These are phyloP conservation scores for Coremacera marginata DNA, from an alignment of 2,888 invertebrate species.

Conservation along the genomic window DNA sequence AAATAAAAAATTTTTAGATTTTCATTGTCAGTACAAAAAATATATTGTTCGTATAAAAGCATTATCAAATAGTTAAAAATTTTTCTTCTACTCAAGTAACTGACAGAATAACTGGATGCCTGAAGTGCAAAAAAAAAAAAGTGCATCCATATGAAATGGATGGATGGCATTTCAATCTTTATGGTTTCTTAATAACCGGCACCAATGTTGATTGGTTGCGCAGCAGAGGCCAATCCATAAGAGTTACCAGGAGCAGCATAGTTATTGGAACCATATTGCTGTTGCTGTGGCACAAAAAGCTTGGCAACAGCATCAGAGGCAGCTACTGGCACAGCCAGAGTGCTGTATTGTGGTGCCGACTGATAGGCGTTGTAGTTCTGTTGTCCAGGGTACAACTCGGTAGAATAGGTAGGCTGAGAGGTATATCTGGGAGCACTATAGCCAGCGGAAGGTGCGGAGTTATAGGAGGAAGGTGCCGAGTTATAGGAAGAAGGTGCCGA, in stretches of 20 bases:
- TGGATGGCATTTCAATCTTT: neutral
- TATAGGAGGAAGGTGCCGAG: conserved; percentile 31
- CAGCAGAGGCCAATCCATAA: conserved; percentile 23
- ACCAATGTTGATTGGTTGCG: conserved; percentile 10
- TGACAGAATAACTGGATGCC: neutral
- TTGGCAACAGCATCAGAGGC: conserved; percentile 59
- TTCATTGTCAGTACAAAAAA: neutral
- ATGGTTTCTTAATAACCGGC: neutral
- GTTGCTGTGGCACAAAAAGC: conserved; percentile 53
- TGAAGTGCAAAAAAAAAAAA: no score
- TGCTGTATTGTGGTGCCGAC: conserved; percentile 57
- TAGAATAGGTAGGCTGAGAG: conserved; percentile 54
- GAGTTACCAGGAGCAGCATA: neutral
- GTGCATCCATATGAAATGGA: no score
- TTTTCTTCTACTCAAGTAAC: neutral
- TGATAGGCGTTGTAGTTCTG: conserved; percentile 55
- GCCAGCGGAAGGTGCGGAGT: conserved; percentile 1
- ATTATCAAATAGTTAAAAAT: neutral
- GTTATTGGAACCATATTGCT: conserved; percentile 22
- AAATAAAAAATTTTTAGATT: neutral
- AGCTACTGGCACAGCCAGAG: conserved; percentile 57
- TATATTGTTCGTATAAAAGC: no score
- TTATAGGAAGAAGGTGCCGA: conserved; percentile 45
- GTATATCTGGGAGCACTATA: conserved; percentile 40
- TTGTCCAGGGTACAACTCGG: conserved; percentile 58